Evolutionary conservation across 1,140 invertebrate species (phyloP).

Genomic region (Aricia agestis): DNA sequence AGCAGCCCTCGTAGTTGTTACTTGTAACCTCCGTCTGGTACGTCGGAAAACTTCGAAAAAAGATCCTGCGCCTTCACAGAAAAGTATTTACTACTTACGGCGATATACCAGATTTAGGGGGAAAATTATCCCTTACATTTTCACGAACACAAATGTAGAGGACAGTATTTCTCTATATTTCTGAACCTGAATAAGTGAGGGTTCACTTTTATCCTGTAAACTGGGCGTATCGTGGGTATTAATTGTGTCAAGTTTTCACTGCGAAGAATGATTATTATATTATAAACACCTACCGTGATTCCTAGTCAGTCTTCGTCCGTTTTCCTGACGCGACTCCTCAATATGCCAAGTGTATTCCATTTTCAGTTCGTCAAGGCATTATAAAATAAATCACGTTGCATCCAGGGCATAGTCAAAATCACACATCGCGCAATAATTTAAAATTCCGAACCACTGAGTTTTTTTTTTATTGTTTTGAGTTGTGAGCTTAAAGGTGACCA

Average conservation of each 20-base stretch:
- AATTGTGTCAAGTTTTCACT: not conserved
- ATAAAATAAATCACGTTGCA: slow-evolving; percentile 44
- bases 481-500: not conserved
- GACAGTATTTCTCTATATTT: too few relatives aligned
- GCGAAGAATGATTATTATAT: not conserved
- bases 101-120: too few relatives aligned
- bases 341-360: slow-evolving; percentile 71
- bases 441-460: slow-evolving; percentile 12
- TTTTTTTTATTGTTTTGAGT: not conserved
- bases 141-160: too few relatives aligned
- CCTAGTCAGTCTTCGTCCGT: slow-evolving; percentile 31
- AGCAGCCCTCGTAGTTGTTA: too few relatives aligned
- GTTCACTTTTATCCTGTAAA: too few relatives aligned
- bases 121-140: too few relatives aligned
- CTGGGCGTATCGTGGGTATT: too few relatives aligned
- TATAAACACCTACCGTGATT: slow-evolving; percentile 34
- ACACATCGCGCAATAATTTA: slow-evolving; percentile 40
- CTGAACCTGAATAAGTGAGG: too few relatives aligned
- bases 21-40: too few relatives aligned
- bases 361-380: slow-evolving; percentile 44
- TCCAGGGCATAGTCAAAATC: slow-evolving; percentile 45
- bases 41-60: too few relatives aligned
- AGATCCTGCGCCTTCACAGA: too few relatives aligned
- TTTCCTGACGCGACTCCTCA: slow-evolving; percentile 42
- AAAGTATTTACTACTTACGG: too few relatives aligned